Percentiles rank a stretch among this genome's conserved stretches.
These are phyloP conservation scores for Pomacea canaliculata DNA, from an alignment of 2,888 invertebrate species.

Conservation along the genomic window DNA sequence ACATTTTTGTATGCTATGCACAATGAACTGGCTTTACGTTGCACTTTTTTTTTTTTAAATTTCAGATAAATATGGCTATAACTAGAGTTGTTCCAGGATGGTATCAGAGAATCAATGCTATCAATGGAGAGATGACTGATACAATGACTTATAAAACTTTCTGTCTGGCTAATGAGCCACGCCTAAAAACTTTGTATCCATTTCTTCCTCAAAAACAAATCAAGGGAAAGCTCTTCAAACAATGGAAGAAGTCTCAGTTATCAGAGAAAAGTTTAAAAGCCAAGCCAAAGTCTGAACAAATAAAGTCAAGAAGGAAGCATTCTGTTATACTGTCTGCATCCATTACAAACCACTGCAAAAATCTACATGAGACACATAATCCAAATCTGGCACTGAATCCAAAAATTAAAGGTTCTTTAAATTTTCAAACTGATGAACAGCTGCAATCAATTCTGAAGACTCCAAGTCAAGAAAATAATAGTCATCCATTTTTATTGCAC, in stretches of 20 bases:
- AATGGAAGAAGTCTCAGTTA: conserved; percentile 43
- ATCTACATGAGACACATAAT: no score
- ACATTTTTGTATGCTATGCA: no score
- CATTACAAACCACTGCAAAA: not conserved
- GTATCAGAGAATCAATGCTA: conserved; percentile 9
- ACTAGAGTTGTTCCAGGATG: conserved; percentile 11
- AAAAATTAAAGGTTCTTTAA: no score
- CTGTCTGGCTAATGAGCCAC: conserved; percentile 40
- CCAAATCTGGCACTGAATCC: not conserved
- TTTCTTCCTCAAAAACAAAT: conserved; percentile 54
- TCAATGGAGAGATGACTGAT: conserved; percentile 18
- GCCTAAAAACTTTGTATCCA: conserved; percentile 45
- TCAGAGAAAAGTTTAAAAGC: conserved; percentile 35
- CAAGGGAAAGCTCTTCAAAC: conserved; percentile 45
- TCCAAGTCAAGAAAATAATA: no score
- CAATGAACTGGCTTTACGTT: no score
- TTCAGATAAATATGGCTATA: no score
- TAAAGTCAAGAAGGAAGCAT: conserved; percentile 10
- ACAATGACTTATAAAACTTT: conserved; percentile 35
- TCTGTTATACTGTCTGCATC: conserved; percentile 1
- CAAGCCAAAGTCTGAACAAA: conserved; percentile 34
- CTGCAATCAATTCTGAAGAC: no score
- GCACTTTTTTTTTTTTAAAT: no score
- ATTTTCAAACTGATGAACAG: no score
- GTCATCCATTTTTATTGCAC: conserved; percentile 10